Percentiles rank a stretch among this genome's conserved stretches.
Evolutionary conservation across 2,113 vertebrate genomes (phyloP).

Genomic region (Suricata suricatta): DNA sequence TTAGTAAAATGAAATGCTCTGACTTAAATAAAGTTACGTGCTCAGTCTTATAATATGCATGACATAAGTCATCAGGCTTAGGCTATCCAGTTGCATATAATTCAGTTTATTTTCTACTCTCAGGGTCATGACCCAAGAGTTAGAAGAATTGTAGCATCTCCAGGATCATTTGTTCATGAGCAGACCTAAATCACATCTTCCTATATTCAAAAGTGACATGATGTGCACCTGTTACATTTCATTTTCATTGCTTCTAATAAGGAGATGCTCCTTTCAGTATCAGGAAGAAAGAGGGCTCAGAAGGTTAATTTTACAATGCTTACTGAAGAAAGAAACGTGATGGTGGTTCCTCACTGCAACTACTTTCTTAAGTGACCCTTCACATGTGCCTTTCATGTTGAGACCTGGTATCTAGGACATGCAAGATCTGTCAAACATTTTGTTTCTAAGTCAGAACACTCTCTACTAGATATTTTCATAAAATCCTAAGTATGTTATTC

Average conservation of each 20-base stretch:
- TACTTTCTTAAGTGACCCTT: conserved; percentile 38
- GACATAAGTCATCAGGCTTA: neutral
- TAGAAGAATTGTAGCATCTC: conserved; percentile 59
- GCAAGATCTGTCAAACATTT: neutral
- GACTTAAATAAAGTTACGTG: conserved; percentile 37
- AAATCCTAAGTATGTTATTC: neutral
- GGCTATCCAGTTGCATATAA: conserved; percentile 21
- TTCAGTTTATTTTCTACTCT: conserved; percentile 69
- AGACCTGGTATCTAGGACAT: neutral
- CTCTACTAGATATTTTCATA: conserved; percentile 4
- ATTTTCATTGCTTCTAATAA: conserved; percentile 26
- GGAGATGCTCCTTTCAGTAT: neutral
- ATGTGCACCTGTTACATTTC: conserved; percentile 59
- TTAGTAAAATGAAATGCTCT: conserved; percentile 29
- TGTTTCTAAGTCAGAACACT: neutral
- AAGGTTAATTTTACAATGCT: conserved; percentile 56
- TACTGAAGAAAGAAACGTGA: neutral
- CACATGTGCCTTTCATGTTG: neutral
- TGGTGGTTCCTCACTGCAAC: neutral
- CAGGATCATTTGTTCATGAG: conserved; percentile 63
- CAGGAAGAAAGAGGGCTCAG: conserved; percentile 29
- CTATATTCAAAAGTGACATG: conserved; percentile 9
- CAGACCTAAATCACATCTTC: conserved; percentile 39
- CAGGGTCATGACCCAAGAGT: conserved; percentile 48
- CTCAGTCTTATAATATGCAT: neutral